These are phyloP conservation scores for Scaptodrosophila latifasciaeformis DNA, from an alignment of 2,888 invertebrate species.

Conservation along the genomic window DNA sequence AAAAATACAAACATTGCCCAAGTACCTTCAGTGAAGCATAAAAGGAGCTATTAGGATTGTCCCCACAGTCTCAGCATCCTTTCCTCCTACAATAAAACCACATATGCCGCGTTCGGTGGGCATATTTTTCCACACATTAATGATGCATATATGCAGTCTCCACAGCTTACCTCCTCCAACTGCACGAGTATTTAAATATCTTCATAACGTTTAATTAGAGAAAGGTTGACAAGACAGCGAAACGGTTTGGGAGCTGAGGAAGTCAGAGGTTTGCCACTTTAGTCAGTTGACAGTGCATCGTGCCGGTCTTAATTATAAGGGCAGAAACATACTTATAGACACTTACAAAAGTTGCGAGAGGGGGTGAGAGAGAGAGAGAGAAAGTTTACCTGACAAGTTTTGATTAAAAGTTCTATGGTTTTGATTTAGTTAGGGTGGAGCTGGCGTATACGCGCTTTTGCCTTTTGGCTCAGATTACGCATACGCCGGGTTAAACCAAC, in stretches of 20 bases:
- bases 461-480: conserved; percentile 29
- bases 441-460: conserved; percentile 8
- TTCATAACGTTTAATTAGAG: conserved; percentile 54
- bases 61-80: no score
- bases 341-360: no score
- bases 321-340: conserved; percentile 28
- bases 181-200: conserved; percentile 36
- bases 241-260: background rate
- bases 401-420: conserved; percentile 49
- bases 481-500: conserved; percentile 37
- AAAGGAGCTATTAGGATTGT: conserved; percentile 53
- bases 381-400: no score
- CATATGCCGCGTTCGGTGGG: no score
- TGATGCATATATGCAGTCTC: conserved; percentile 52
- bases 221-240: background rate
- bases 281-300: conserved; percentile 26
- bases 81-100: no score
- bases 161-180: no score
- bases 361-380: no score
- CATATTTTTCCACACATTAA: no score
- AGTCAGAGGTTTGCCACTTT: background rate
- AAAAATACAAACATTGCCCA: no score
- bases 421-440: background rate
- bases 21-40: conserved; percentile 55
- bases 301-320: conserved; percentile 48